Percentiles rank a stretch among this genome's conserved stretches.
These are phyloP conservation scores for Pterobdella sp. DNA, from an alignment of 2,888 invertebrate species.

Conservation along the genomic window DNA sequence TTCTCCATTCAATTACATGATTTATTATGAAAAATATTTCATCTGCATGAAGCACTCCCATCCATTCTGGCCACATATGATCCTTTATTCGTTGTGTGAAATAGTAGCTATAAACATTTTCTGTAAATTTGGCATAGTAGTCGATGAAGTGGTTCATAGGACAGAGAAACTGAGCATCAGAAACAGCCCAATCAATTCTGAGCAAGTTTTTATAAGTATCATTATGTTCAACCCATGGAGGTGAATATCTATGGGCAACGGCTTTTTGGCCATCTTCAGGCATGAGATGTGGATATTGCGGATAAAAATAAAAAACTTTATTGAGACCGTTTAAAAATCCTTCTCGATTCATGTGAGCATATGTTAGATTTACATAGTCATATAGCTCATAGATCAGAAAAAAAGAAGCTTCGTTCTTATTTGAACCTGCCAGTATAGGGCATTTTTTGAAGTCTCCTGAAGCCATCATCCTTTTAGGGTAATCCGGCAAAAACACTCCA, in stretches of 20 bases:
- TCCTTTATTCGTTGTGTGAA: conserved; percentile 70
- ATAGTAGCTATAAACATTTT: conserved; percentile 79
- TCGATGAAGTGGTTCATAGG: conserved; percentile 86
- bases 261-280: conserved; percentile 69
- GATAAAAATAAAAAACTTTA: conserved; percentile 69
- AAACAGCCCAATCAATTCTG: conserved; percentile 81
- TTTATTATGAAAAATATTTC: conserved; percentile 84
- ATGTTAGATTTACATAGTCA: conserved; percentile 36
- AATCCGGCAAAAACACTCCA: conserved; percentile 79
- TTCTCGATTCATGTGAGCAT: conserved; percentile 62
- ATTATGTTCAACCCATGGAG: conserved; percentile 79
- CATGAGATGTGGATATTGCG: conserved; percentile 52
- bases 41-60: conserved; percentile 88
- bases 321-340: conserved; percentile 70
- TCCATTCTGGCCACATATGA: conserved; percentile 88
- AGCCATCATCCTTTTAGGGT: conserved; percentile 60
- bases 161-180: conserved; percentile 89
- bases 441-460: conserved; percentile 83
- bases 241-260: conserved; percentile 77
- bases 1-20: conserved; percentile 76
- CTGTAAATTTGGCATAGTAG: conserved; percentile 76
- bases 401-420: conserved; percentile 82
- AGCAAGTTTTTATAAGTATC: conserved; percentile 75
- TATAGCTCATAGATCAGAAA: conserved; percentile 82
- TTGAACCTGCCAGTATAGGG: conserved; percentile 80